phyloP scores from a whole-genome alignment of 2,888 invertebrate genomes.

The Cosmia trapezina region DNA sequence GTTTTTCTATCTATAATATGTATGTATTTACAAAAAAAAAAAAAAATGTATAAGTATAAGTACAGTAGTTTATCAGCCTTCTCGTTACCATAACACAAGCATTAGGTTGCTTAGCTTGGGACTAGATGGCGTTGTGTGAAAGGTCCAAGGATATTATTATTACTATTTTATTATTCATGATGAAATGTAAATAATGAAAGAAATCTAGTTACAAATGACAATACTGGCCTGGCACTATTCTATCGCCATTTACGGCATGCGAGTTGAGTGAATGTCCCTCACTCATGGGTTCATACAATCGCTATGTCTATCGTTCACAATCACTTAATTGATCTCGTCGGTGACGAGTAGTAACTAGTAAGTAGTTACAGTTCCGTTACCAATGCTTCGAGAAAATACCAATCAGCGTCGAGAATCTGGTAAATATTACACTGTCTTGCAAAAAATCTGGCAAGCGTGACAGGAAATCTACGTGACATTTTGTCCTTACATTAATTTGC shows the following conservation, averaged over 20 bases:
- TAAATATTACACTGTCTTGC: conserved; percentile 50
- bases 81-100: too few species aligned
- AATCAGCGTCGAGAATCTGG: conserved; percentile 71
- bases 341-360: conserved; percentile 65
- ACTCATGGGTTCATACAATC: conserved; percentile 50
- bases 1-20: too few species aligned
- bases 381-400: conserved; percentile 65
- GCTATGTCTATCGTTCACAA: conserved; percentile 68
- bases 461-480: conserved; percentile 22
- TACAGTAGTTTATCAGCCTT: too few species aligned
- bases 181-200: conserved; percentile 41
- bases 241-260: conserved; percentile 18
- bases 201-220: conserved; percentile 50
- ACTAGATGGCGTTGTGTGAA: too few species aligned
- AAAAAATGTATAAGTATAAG: too few species aligned
- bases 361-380: conserved; percentile 73
- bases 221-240: conserved; percentile 30
- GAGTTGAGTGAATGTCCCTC: conserved; percentile 53
- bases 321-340: conserved; percentile 78
- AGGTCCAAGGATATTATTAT: too few species aligned
- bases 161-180: too few species aligned
- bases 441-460: conserved; percentile 52
- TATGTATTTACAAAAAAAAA: too few species aligned
- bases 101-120: too few species aligned
- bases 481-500: conserved; percentile 24